Evolutionary conservation across 2,888 invertebrate genomes (phyloP).

Genomic region (Lasioglossum lativentre): DNA sequence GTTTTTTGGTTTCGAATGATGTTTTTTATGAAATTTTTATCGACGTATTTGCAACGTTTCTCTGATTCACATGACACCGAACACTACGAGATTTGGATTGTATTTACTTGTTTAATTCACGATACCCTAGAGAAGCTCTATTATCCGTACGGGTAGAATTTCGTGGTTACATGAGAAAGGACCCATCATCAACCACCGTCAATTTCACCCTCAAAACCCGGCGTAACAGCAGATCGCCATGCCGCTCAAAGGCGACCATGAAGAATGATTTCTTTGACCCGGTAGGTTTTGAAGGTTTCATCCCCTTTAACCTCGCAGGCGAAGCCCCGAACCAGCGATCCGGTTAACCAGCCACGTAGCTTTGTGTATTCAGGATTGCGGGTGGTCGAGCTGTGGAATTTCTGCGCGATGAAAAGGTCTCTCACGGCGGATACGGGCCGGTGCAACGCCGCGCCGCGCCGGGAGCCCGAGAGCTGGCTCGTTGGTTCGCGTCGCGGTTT

Average conservation of each 20-base stretch:
- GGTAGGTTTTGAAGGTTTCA: conserved; percentile 34
- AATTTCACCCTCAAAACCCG: not conserved
- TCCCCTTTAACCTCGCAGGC: conserved; percentile 60
- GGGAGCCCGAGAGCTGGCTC: not conserved
- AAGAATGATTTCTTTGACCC: conserved; percentile 13
- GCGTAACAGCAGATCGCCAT: not conserved
- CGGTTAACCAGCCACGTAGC: conserved; percentile 57
- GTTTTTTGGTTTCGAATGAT: too few relatives aligned
- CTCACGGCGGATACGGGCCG: conserved; percentile 27
- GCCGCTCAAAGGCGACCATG: not conserved
- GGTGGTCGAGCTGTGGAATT: conserved; percentile 55
- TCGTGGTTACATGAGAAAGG: not conserved
- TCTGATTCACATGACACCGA: too few relatives aligned
- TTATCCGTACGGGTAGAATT: not conserved
- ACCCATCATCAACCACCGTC: not conserved
- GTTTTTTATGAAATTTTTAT: too few relatives aligned
- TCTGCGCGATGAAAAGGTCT: conserved; percentile 52
- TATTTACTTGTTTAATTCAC: not conserved
- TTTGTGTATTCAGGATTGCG: conserved; percentile 59
- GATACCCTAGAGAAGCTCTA: not conserved
- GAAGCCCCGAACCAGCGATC: conserved; percentile 27
- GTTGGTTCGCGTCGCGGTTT: conserved; percentile 15
- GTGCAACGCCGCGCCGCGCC: not conserved
- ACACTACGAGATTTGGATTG: too few relatives aligned
- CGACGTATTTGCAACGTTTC: too few relatives aligned